Conservation (phyloP, 2,797 vertebrate species). For the Arremon aurantiirostris region DNA sequence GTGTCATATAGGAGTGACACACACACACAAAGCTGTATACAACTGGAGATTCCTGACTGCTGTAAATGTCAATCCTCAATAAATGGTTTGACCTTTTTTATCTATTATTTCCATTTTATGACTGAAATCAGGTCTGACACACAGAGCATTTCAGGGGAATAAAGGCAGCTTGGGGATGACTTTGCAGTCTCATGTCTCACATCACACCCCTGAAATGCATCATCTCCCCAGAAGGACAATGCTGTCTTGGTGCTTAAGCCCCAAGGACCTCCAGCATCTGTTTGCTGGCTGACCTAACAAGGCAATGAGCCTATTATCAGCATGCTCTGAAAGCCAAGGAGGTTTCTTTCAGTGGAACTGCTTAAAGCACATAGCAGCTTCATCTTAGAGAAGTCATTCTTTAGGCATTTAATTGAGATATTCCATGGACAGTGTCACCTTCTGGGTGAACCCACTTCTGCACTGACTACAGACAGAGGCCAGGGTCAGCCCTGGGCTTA, state of each 20-base stretch:
- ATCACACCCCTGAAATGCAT: conserved; percentile 23
- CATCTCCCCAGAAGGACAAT: conserved; percentile 18
- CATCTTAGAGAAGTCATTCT: conserved; percentile 19
- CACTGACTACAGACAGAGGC: not conserved
- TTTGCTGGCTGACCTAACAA: conserved; percentile 46
- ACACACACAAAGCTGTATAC: not conserved
- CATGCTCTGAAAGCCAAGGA: not conserved
- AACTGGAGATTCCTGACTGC: conserved; percentile 12
- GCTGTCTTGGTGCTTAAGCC: not conserved
- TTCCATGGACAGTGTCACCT: not conserved
- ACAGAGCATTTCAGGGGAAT: conserved; percentile 17
- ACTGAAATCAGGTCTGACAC: conserved; percentile 26
- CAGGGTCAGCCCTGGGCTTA: not conserved
- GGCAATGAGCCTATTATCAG: conserved; percentile 32
- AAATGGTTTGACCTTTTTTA: conserved; percentile 60
- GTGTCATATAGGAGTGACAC: conserved; percentile 6
- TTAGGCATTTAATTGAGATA: conserved; percentile 12
- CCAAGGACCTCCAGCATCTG: not conserved
- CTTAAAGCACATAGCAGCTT: not conserved
- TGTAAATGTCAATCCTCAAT: conserved; percentile 32
- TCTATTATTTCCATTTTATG: conserved; percentile 40
- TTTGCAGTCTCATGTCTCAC: not conserved
- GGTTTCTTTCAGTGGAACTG: not conserved
- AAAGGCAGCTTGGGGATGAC: conserved; percentile 15
- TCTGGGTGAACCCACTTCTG: not conserved